Percentiles rank a stretch among this genome's conserved stretches.
These are phyloP conservation scores for Ptychobarbus kaznakovi DNA, from an alignment of 2,797 vertebrate genomes.

Conservation along the genomic window DNA sequence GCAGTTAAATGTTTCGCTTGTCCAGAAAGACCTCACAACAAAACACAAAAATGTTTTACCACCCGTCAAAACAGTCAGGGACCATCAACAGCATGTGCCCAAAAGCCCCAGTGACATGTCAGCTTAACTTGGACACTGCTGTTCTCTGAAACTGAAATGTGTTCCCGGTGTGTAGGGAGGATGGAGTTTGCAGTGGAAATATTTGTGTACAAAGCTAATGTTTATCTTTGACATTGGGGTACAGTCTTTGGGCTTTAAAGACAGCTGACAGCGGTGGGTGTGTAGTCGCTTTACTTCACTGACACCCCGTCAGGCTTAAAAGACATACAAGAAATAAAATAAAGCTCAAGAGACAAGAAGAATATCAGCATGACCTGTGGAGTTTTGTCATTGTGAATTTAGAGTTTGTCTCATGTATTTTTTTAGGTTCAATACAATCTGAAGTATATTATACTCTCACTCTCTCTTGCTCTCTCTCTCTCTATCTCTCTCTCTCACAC, in stretches of 20 bases:
- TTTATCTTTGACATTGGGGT: slow-evolving; percentile 31
- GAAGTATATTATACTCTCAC: not conserved
- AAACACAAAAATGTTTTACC: slow-evolving; percentile 74
- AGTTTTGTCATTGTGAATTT: not conserved
- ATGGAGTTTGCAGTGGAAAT: not conserved
- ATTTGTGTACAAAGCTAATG: slow-evolving; percentile 21
- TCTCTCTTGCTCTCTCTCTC: too few species aligned
- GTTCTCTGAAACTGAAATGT: slow-evolving; percentile 44
- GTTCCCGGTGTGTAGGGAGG: slow-evolving; percentile 9
- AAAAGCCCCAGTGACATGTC: slow-evolving; percentile 67
- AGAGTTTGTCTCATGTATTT: not conserved
- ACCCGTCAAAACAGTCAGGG: slow-evolving; percentile 74
- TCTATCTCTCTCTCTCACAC: too few species aligned
- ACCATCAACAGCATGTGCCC: slow-evolving; percentile 73
- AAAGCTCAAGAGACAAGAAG: slow-evolving; percentile 17
- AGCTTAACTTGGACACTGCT: slow-evolving; percentile 60
- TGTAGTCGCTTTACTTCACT: slow-evolving; percentile 7
- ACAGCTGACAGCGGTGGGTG: slow-evolving; percentile 29
- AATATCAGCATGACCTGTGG: not conserved
- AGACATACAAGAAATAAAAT: slow-evolving; percentile 15
- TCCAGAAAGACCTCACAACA: slow-evolving; percentile 71
- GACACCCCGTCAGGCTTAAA: not conserved
- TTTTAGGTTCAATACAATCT: not conserved
- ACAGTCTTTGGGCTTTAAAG: slow-evolving; percentile 17
- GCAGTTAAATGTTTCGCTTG: slow-evolving; percentile 74